These are phyloP conservation scores for Micrasema minimum DNA, from an alignment of 1,140 invertebrate species.

Conservation along the genomic window DNA sequence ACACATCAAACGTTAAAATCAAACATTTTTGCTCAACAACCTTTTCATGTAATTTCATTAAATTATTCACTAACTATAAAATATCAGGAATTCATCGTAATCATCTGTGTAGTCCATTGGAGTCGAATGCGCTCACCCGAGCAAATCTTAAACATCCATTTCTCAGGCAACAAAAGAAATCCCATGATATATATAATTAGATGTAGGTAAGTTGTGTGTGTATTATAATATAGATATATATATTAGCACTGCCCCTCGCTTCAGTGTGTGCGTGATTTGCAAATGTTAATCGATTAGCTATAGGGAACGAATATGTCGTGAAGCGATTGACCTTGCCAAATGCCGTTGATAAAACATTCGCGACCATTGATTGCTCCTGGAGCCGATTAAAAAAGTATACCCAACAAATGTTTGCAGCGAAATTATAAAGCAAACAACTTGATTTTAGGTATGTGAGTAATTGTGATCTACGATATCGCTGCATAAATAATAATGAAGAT, in stretches of 20 bases:
- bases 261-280: slow-evolving; percentile 27
- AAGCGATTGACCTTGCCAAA: slow-evolving; percentile 12
- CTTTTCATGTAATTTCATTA: too few relatives aligned
- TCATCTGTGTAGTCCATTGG: too few relatives aligned
- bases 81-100: too few relatives aligned
- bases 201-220: too few relatives aligned
- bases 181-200: not conserved
- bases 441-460: too few relatives aligned
- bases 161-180: slow-evolving; percentile 10
- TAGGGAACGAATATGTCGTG: slow-evolving; percentile 23
- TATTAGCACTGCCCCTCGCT: not conserved
- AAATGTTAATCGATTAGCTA: slow-evolving; percentile 32
- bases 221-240: too few relatives aligned
- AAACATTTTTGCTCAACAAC: too few relatives aligned
- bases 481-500: too few relatives aligned
- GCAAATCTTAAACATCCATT: slow-evolving; percentile 8
- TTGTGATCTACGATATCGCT: too few relatives aligned
- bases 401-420: too few relatives aligned
- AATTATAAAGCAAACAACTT: not conserved
- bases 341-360: slow-evolving; percentile 23
- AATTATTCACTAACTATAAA: too few relatives aligned
- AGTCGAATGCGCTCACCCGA: slow-evolving; percentile 15
- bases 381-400: slow-evolving; percentile 5
- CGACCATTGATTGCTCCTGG: not conserved
- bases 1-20: too few relatives aligned